Evolutionary conservation across 1,140 invertebrate species (phyloP), one percentile per base, ranked within the genome.

Genomic region (Euschistus heros): DNA sequence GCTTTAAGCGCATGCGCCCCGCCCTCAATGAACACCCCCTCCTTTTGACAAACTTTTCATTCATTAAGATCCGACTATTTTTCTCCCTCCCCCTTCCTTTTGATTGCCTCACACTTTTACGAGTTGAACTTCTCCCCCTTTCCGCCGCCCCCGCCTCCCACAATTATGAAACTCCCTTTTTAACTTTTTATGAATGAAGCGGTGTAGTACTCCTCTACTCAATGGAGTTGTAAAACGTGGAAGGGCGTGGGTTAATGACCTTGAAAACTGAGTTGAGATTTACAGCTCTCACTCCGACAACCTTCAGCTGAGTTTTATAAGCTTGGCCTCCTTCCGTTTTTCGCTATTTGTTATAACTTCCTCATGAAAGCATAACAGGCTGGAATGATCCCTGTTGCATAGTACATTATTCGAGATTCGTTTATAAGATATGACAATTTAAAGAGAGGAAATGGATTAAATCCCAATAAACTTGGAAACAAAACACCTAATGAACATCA

Each of bases 31-130:
- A 61, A 61, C 27, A 26, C 59, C 59, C 30, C 59, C 59, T 20
- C n/a, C 59, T 44, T 61, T 61, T 61, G 59, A 61, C 59, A 61
- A 61, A 61, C 59, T 61, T 61, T 61, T 61, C 59, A 61, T 61
- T 61, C 59, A 61, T 61, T 61, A 61, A 61, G 59, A 61, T 20
- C 26, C 14, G 59, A n/a, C 30, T 61, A 61, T 37, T 61, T 61
- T 37, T 61, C 59, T 44, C 30, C 17, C 20, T 17, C 30, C 17
- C 22, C 30, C 59, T 33, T 24, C 55, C 55, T 61, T 61, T 61
- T 61, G 54, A 57, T 57, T 57, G 54, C 54, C 54, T 57, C 54
- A 57, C 54, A 61, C 59, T 61, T 61, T 61, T 61, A 61, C 42
- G 30, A 61, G 30, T 61, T 61, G 59, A 42, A 42, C 42, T 33